A percentile compares a stretch with the other conserved stretches of the same genome.
phyloP scores from a whole-genome alignment of 2,113 vertebrate genomes.

The Passer domesticus region DNA sequence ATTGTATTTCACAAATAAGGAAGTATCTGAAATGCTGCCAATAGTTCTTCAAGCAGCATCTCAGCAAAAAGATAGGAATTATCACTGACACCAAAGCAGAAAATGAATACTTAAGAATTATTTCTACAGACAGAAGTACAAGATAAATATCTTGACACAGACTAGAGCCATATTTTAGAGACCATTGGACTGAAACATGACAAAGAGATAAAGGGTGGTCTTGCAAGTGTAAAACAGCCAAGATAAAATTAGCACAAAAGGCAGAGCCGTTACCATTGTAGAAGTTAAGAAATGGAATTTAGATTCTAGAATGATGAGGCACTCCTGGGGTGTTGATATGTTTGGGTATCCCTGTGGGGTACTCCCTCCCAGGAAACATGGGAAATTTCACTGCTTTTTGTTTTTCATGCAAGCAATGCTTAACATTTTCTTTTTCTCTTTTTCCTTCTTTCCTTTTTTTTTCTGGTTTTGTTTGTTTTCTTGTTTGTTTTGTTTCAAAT shows the following conservation, averaged over 20 bases:
- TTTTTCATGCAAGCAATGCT: background rate
- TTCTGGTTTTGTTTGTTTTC: background rate
- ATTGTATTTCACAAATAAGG: background rate
- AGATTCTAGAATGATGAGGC: background rate
- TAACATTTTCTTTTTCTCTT: background rate
- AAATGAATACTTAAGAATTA: background rate
- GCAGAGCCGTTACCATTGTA: fast-evolving
- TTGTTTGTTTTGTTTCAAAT: background rate
- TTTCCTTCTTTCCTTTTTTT: background rate
- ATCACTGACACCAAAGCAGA: background rate
- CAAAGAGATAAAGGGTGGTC: background rate
- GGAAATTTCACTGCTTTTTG: background rate
- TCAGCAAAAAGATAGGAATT: background rate
- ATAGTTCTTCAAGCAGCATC: background rate
- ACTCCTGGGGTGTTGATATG: background rate
- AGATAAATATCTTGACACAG: background rate
- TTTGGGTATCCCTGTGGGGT: background rate
- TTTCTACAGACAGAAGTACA: background rate
- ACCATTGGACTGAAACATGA: background rate
- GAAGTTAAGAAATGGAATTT: background rate
- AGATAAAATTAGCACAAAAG: background rate
- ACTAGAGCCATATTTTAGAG: background rate
- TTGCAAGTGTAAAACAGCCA: background rate
- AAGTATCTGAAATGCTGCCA: background rate
- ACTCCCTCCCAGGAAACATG: background rate